Base-by-base conservation (phyloP, 2,113 vertebrate genomes). In the Eolophus roseicapilla region DNA sequence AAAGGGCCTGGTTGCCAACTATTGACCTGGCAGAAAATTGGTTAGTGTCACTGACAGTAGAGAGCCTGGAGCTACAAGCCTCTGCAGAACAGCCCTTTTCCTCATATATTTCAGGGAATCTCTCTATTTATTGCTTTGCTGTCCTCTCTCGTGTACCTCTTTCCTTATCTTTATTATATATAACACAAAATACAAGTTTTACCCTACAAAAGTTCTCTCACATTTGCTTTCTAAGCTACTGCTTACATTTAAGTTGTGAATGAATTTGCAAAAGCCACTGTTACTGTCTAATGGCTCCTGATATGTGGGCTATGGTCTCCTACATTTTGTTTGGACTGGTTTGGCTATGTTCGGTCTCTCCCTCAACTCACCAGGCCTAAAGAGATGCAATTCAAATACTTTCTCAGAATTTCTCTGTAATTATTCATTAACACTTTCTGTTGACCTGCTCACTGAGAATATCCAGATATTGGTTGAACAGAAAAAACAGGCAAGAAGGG, bases 281-380 rank as follows among this genome's bases (percentile, higher is more conserved):
- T 35, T 0, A 2, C 10, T 44, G 19, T 37, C 19, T 57, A 50
- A 31, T n/a, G 67, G 7, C 8, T 76, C 20, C 49, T 17, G 55
- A 4, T 29, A 33, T 2, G 1, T 3, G 3, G 10, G 5, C 41
- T 65, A 3, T 9, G 6, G 21, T 53, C 6, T 59, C 24, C 9
- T 14, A 41, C 4, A 1, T 53, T 70, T 77, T 62, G 18, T 53
- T 74, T n/a, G 37, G 17, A 59, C 13, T 70, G 3, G 3, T 75
- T 59, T 65, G 69, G 10, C 6, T 67, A 5, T 43, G 24, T 33
- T 6, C 12, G 13, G 2, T 7, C 47, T 55, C 33, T 52, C 49
- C 23, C 71, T 46, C 17, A 35, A 49, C 6, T 63, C 19, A 29
- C 5, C n/a, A 55, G 15, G 9, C 13, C 10, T 47, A 39, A 83